phyloP scores from a whole-genome alignment of 2,113 vertebrate species.

The Channa maculata region DNA sequence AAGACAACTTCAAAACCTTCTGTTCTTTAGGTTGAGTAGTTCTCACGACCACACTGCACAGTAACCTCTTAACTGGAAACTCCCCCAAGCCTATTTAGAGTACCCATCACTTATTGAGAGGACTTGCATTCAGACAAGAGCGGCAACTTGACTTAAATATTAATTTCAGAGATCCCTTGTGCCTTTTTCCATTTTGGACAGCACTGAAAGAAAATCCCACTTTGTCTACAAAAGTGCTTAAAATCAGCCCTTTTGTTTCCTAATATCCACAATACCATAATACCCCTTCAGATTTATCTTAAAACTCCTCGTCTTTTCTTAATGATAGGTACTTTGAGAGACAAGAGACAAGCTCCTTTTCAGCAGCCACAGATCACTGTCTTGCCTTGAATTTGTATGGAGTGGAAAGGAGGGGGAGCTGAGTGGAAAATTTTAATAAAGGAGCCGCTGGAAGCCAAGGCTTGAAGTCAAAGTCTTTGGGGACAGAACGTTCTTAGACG shows the following conservation, averaged over 20 bases:
- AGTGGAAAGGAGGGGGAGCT: constrained; percentile 23
- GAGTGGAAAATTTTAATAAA: constrained; percentile 42
- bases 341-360: constrained; percentile 25
- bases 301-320: constrained; percentile 33
- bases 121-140: not conserved
- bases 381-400: constrained; percentile 37
- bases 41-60: not conserved
- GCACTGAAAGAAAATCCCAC: not conserved
- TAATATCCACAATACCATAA: not conserved
- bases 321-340: constrained; percentile 31
- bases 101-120: not conserved
- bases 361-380: constrained; percentile 36
- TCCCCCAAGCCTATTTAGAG: not conserved
- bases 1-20: not conserved
- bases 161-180: not conserved
- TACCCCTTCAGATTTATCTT: constrained; percentile 14
- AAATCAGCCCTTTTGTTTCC: constrained; percentile 8
- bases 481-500: constrained; percentile 44
- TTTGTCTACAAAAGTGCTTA: not conserved
- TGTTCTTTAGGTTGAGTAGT: not conserved
- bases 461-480: constrained; percentile 56
- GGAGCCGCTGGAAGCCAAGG: constrained; percentile 52
- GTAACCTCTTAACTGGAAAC: not conserved
- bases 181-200: not conserved
- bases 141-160: not conserved